Evolutionary conservation across 2,888 invertebrate species (phyloP).

Genomic region (Incurvaria masculella): DNA sequence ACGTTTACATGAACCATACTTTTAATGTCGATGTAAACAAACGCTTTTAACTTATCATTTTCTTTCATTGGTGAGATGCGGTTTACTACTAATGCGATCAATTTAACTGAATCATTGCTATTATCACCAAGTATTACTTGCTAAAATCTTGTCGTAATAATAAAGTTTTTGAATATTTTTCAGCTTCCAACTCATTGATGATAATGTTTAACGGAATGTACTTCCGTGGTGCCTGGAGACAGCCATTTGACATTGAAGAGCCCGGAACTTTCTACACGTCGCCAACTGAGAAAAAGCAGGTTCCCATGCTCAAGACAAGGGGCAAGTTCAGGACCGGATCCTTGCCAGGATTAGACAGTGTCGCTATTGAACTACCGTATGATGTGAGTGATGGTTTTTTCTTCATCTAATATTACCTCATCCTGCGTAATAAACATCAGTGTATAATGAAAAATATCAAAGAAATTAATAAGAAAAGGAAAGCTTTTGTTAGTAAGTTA

Average conservation of each 20-base stretch:
- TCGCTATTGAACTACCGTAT: slow-evolving; percentile 71
- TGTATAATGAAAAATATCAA: too few relatives aligned
- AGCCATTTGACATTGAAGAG: slow-evolving; percentile 57
- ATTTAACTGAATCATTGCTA: too few relatives aligned
- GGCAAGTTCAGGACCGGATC: slow-evolving; percentile 61
- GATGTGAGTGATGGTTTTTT: slow-evolving; percentile 47
- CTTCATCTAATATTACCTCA: background rate
- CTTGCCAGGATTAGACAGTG: slow-evolving; percentile 61
- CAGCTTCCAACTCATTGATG: slow-evolving; percentile 56
- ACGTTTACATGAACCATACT: too few relatives aligned
- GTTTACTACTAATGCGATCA: too few relatives aligned
- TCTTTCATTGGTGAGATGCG: too few relatives aligned
- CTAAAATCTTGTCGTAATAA: too few relatives aligned
- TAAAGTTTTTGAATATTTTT: too few relatives aligned
- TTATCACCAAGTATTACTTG: too few relatives aligned
- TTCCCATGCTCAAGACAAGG: slow-evolving; percentile 65
- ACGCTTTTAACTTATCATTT: too few relatives aligned
- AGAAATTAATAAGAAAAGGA: too few relatives aligned
- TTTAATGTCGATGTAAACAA: too few relatives aligned
- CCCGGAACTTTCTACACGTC: slow-evolving; percentile 63
- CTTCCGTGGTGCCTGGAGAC: slow-evolving; percentile 76
- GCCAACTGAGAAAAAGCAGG: slow-evolving; percentile 56
- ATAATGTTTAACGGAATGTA: slow-evolving; percentile 74
- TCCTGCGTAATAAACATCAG: background rate
- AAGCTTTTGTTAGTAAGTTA: too few relatives aligned